phyloP scores from a whole-genome alignment of 1,140 invertebrate genomes.

The Fopius arisanus region DNA sequence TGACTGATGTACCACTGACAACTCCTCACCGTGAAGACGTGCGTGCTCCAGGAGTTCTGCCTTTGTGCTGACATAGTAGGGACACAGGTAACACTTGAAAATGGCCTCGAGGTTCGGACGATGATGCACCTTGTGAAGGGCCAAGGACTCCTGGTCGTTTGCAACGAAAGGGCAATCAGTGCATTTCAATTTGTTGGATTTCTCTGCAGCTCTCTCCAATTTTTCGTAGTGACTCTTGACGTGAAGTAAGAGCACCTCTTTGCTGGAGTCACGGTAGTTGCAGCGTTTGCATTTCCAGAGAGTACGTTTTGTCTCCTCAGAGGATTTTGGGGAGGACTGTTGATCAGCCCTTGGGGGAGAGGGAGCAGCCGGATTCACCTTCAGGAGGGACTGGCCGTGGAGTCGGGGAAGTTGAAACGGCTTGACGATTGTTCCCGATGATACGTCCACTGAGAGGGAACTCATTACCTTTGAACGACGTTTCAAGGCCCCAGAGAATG shows the following conservation, averaged over 20 bases:
- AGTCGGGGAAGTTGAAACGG: background rate
- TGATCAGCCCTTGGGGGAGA: conserved; percentile 31
- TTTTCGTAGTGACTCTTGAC: conserved; percentile 71
- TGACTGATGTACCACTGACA: conserved; percentile 55
- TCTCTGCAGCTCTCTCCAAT: conserved; percentile 23
- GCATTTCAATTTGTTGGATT: conserved; percentile 61
- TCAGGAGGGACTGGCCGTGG: conserved; percentile 52
- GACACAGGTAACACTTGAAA: conserved; percentile 83
- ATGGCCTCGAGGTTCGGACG: conserved; percentile 73
- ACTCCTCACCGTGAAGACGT: conserved; percentile 57
- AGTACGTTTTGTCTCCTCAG: conserved; percentile 66
- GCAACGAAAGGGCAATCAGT: conserved; percentile 79
- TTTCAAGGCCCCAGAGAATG: background rate
- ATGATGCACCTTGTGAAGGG: conserved; percentile 78
- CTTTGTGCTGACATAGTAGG: conserved; percentile 76
- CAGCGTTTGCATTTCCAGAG: conserved; percentile 86
- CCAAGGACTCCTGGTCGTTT: conserved; percentile 70
- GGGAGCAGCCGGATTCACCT: conserved; percentile 43
- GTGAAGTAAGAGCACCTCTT: conserved; percentile 72
- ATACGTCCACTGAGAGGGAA: conserved; percentile 16
- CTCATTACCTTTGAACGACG: background rate
- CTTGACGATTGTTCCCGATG: conserved; percentile 40
- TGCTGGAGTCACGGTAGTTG: conserved; percentile 75
- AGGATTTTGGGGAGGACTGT: background rate
- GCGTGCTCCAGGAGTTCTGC: conserved; percentile 56